Conservation (phyloP, 2,888 invertebrate species). For the Mamestra brassicae region DNA sequence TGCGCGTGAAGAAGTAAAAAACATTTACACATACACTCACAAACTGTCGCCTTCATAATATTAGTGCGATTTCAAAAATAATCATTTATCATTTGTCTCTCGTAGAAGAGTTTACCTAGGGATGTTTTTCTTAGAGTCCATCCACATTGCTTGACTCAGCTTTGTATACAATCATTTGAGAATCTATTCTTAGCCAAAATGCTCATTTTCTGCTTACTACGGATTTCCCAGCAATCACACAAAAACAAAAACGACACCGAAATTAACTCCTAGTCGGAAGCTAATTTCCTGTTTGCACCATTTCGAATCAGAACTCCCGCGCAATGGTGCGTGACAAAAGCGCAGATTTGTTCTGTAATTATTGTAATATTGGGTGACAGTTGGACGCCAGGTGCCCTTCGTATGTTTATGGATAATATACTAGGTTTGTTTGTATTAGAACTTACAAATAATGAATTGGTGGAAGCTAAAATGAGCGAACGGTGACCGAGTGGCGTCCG, state of each 20-base stretch:
- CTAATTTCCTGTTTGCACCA: constrained; percentile 75
- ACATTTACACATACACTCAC: too few species aligned
- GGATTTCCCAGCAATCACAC: constrained; percentile 40
- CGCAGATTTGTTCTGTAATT: constrained; percentile 77
- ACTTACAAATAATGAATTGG: neutral
- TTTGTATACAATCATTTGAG: too few species aligned
- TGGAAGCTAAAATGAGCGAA: too few species aligned
- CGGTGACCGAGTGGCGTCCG: too few species aligned
- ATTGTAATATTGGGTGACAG: constrained; percentile 70
- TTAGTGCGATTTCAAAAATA: too few species aligned
- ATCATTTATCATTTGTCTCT: too few species aligned
- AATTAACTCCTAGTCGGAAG: constrained; percentile 68
- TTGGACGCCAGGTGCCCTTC: constrained; percentile 64
- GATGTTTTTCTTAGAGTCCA: too few species aligned
- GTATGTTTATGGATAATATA: neutral
- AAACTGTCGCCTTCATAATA: too few species aligned
- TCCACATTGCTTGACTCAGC: too few species aligned
- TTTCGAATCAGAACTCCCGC: constrained; percentile 61
- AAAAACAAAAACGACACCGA: constrained; percentile 35
- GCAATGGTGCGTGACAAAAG: constrained; percentile 75
- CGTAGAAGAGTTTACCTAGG: too few species aligned
- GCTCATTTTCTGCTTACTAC: neutral
- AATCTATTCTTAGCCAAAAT: too few species aligned
- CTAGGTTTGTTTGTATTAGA: neutral
- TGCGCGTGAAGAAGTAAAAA: too few species aligned